These are phyloP conservation scores for Prenolepis imparis DNA, from an alignment of 2,888 invertebrate genomes.

Conservation along the genomic window DNA sequence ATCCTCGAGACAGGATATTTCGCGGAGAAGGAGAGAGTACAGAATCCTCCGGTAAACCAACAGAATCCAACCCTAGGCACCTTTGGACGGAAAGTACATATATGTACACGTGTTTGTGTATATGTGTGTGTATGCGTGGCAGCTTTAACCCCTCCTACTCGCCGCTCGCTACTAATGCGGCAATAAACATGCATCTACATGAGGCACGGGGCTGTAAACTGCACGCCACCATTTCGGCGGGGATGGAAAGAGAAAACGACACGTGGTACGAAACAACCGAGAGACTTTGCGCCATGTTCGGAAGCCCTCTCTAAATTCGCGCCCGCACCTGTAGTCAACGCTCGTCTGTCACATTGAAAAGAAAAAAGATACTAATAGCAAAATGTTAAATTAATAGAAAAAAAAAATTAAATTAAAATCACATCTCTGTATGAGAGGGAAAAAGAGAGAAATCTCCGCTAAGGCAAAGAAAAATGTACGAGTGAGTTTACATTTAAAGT, in stretches of 20 bases:
- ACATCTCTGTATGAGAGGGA: not conserved
- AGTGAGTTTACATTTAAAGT: not conserved
- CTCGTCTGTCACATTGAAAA: conserved; percentile 9
- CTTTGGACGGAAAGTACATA: not conserved
- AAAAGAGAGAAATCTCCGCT: not conserved
- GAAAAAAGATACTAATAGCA: not conserved
- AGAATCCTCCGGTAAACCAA: conserved; percentile 80
- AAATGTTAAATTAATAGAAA: not conserved
- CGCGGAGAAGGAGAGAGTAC: conserved; percentile 60
- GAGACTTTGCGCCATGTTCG: conserved; percentile 12
- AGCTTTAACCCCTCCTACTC: conserved; percentile 59
- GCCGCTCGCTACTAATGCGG: conserved; percentile 77
- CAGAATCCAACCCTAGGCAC: conserved; percentile 75
- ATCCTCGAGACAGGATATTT: conserved; percentile 74
- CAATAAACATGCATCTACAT: conserved; percentile 83
- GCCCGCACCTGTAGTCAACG: not conserved
- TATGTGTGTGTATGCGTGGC: not conserved
- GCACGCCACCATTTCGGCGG: conserved; percentile 30
- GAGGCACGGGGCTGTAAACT: conserved; percentile 70
- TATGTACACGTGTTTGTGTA: not conserved
- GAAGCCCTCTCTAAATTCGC: not conserved
- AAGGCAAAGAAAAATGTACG: not conserved
- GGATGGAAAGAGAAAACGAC: conserved; percentile 29
- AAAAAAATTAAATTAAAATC: not conserved
- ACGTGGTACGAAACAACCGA: conserved; percentile 13